Conservation (phyloP, 2,888 invertebrate species). For the Periphyllus acericola region DNA sequence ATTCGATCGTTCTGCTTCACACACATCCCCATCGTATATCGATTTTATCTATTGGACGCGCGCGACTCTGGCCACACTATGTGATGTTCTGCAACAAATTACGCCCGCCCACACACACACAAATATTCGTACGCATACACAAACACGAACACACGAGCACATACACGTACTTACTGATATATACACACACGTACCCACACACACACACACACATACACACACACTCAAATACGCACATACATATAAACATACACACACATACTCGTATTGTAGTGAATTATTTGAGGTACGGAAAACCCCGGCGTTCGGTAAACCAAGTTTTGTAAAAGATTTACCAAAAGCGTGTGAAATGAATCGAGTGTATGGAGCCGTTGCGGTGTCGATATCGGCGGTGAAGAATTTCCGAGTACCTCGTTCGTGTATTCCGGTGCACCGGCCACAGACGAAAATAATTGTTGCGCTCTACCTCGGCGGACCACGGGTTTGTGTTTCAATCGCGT, state of each 20-base stretch:
- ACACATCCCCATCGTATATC: neutral
- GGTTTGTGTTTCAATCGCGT: no score
- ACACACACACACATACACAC: neutral
- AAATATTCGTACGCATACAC: no score
- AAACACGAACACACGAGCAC: neutral
- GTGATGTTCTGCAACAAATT: neutral
- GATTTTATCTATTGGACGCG: neutral
- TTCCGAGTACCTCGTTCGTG: neutral
- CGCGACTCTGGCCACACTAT: neutral
- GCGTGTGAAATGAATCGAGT: neutral
- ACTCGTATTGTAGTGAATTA: neutral
- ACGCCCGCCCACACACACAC: no score
- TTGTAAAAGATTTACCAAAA: neutral
- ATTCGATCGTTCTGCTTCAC: no score
- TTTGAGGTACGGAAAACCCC: neutral
- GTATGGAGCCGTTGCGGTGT: neutral
- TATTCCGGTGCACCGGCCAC: no score
- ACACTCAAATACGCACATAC: no score
- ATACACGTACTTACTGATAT: neutral
- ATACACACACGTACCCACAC: neutral
- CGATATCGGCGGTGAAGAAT: neutral
- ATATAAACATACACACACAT: no score
- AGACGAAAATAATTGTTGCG: no score
- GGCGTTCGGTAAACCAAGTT: no score
- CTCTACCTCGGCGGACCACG: no score